Percentiles rank a stretch among this genome's conserved stretches.
Evolutionary conservation across 2,113 vertebrate species (phyloP).

Genomic region (Geothlypis trichas): DNA sequence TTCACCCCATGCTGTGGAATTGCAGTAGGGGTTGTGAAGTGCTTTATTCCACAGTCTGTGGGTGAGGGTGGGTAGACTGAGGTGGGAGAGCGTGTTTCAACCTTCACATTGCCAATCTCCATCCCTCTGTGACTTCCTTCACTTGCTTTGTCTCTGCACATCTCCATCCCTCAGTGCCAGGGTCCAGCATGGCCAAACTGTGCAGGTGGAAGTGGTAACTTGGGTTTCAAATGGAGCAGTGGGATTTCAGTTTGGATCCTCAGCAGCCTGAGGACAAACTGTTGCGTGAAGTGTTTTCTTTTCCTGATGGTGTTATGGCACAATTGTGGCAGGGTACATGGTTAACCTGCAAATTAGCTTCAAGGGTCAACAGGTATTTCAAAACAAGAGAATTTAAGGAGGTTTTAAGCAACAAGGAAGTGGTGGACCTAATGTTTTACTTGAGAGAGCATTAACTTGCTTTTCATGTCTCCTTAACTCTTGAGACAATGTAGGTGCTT

Average conservation of each 20-base stretch:
- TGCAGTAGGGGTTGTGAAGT: not conserved
- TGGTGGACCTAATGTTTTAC: not conserved
- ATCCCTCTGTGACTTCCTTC: not conserved
- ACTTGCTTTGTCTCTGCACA: not conserved
- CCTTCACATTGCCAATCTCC: accelerated
- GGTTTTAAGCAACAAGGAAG: not conserved
- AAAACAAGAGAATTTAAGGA: not conserved
- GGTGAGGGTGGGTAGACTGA: not conserved
- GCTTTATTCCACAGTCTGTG: not conserved
- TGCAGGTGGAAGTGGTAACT: not conserved
- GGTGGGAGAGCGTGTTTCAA: not conserved
- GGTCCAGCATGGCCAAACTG: not conserved
- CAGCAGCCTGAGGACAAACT: not conserved
- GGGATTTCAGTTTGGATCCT: not conserved
- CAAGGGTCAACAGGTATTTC: not conserved
- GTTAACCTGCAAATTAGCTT: not conserved
- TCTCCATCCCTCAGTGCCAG: not conserved
- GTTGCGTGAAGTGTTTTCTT: not conserved
- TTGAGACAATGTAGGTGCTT: not conserved
- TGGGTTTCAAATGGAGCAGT: not conserved
- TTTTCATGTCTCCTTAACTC: not conserved
- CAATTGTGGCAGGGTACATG: no score
- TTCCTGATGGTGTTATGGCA: not conserved
- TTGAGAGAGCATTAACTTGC: not conserved
- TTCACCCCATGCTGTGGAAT: not conserved